phyloP scores from a whole-genome alignment of 2,888 invertebrate genomes.

The Ophion costatus region DNA sequence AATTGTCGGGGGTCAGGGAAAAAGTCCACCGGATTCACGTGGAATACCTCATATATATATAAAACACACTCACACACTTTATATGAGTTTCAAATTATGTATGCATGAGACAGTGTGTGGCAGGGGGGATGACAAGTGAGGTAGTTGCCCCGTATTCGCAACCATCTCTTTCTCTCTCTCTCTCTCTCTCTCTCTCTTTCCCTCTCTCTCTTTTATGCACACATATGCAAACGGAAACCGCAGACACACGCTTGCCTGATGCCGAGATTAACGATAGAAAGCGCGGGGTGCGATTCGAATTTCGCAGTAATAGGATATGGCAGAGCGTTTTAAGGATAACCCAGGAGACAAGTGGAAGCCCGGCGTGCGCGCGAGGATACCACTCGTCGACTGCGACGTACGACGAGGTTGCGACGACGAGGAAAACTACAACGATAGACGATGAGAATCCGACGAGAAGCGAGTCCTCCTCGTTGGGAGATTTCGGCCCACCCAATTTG shows the following conservation, averaged over 20 bases:
- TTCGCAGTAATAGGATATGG: constrained; percentile 78
- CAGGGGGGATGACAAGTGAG: constrained; percentile 55
- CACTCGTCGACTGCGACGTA: constrained; percentile 60
- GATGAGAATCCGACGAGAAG: not conserved
- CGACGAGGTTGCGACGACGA: constrained; percentile 5
- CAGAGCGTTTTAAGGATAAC: constrained; percentile 77
- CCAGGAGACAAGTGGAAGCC: constrained; percentile 74
- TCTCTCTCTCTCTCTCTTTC: constrained; percentile 26
- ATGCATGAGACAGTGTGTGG: constrained; percentile 60
- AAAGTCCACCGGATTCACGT: no score
- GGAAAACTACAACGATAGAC: constrained; percentile 8
- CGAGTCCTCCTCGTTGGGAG: constrained; percentile 30
- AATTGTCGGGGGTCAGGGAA: no score
- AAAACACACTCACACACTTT: not conserved
- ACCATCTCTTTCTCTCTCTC: constrained; percentile 39
- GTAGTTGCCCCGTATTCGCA: constrained; percentile 57
- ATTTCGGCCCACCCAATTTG: constrained; percentile 51
- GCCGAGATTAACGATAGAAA: constrained; percentile 77
- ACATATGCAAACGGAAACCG: constrained; percentile 22
- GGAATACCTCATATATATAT: no score
- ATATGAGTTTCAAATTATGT: constrained; percentile 52
- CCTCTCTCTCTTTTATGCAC: constrained; percentile 13
- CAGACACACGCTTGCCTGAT: constrained; percentile 48
- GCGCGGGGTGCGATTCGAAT: constrained; percentile 76
- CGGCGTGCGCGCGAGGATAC: constrained; percentile 73